Conservation (phyloP, 2,888 invertebrate genomes). For the Trachelus tabidus region DNA sequence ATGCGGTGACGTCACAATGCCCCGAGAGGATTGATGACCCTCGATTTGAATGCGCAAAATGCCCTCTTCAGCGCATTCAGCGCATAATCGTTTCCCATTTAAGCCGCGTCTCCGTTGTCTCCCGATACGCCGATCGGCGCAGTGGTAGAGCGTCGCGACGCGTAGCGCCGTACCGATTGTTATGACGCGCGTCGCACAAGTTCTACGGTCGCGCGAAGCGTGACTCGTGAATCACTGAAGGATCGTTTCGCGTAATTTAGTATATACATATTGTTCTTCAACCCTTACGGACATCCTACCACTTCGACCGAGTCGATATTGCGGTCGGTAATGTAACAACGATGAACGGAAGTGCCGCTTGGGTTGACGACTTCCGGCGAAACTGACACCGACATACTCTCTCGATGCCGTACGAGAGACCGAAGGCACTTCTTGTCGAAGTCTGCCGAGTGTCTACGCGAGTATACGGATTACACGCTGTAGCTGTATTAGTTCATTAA, state of each 20-base stretch:
- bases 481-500: not conserved
- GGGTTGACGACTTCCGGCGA: conserved; percentile 46
- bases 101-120: conserved; percentile 14
- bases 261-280: not conserved
- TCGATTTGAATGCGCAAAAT: conserved; percentile 42
- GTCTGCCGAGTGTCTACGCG: not conserved
- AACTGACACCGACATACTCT: conserved; percentile 34
- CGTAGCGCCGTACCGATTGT: not conserved
- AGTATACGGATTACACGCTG: not conserved
- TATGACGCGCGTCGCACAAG: not conserved
- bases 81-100: conserved; percentile 37
- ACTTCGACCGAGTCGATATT: not conserved
- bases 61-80: conserved; percentile 24
- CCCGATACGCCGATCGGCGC: not conserved
- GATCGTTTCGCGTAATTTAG: not conserved
- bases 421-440: not conserved
- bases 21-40: conserved; percentile 37
- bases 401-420: not conserved
- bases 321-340: conserved; percentile 27
- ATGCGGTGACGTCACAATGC: conserved; percentile 3
- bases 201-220: not conserved
- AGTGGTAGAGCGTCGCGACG: not conserved
- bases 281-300: not conserved
- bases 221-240: not conserved
- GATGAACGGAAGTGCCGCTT: conserved; percentile 43